Conservation (phyloP, 2,888 invertebrate species). For the Eristalis pertinax region DNA sequence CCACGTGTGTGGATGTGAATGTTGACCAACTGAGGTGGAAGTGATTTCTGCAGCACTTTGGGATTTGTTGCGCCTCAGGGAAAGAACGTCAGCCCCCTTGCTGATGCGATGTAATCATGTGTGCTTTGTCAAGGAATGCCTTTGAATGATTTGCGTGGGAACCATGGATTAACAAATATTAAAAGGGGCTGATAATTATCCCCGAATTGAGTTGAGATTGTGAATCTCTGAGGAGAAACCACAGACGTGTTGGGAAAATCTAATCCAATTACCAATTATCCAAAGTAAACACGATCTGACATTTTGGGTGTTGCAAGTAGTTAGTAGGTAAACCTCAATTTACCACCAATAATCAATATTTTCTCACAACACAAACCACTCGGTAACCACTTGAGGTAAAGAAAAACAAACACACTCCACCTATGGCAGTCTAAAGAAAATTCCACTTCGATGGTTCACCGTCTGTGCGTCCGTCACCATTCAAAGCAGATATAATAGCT, state of each 20-base stretch:
- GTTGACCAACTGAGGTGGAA: slow-evolving; percentile 48
- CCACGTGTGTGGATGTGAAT: slow-evolving; percentile 48
- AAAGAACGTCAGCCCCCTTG: background rate
- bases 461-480: background rate
- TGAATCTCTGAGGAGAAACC: background rate
- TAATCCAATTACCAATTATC: slow-evolving; percentile 43
- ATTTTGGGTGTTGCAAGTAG: slow-evolving; percentile 47
- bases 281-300: slow-evolving; percentile 12
- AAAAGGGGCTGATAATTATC: background rate
- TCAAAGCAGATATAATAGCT: slow-evolving; percentile 4
- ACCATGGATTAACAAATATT: slow-evolving; percentile 14
- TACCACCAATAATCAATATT: slow-evolving; percentile 53
- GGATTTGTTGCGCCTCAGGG: slow-evolving; percentile 29
- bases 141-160: slow-evolving; percentile 59
- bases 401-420: slow-evolving; percentile 47
- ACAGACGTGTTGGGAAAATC: background rate
- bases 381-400: slow-evolving; percentile 26
- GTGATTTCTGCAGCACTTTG: slow-evolving; percentile 45
- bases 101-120: slow-evolving; percentile 57
- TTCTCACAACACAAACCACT: slow-evolving; percentile 42
- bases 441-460: slow-evolving; percentile 15
- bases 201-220: background rate
- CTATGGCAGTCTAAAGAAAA: slow-evolving; percentile 21
- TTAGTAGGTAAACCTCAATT: slow-evolving; percentile 47
- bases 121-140: slow-evolving; percentile 48